Evolutionary conservation across 2,888 invertebrate species (phyloP), one percentile per base, ranked within the genome.

Genomic region (Nipponacmea schrenckii): DNA sequence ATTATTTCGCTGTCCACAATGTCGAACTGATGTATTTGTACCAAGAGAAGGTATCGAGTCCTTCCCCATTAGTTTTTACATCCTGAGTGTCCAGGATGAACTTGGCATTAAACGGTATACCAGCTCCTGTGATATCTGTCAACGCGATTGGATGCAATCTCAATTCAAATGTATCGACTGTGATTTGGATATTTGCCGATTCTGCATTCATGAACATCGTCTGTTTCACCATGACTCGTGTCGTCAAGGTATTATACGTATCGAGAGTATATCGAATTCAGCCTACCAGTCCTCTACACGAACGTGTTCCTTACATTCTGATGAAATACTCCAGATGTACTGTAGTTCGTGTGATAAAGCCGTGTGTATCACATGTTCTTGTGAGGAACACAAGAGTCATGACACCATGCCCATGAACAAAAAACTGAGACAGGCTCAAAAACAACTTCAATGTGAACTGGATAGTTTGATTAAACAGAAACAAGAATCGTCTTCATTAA

Each of bases 161-260:
- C 83, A 85, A 74, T 85, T 83, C 69, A 77, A 81, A 8, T 85
- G 85, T 72, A 78, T 83, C 4, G 83, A 84, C 68, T 85, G 85
- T 77, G 83, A 85, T 70, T 74, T 82, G 62, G 84, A 83, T 56
- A 82, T 85, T 62, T 85, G 85, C 67, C 76, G 79, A 69, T 85
- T 84, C 70, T 85, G 85, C 70, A 81, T 85, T 15, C 83, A 84
- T 64, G 81, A 83, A 45, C 85, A 85, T 74, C 77, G 80, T 45
- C 74, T 85, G 20, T 80, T 82, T 50, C 80, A 79, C 24, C 83
- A 83, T 17, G 70, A 66, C n/a, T 62, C 64, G 3, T 48, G 79
- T 20, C 73, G 77, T 64, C 71, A 76, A 7, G 83, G 80, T 48
- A 83, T 85, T 62, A 79, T 84, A 67, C 74, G 83, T 20, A 83